Percentiles rank a stretch among this genome's conserved stretches.
phyloP scores from a whole-genome alignment of 2,888 invertebrate genomes.

The Lasioglossum oenotherae region DNA sequence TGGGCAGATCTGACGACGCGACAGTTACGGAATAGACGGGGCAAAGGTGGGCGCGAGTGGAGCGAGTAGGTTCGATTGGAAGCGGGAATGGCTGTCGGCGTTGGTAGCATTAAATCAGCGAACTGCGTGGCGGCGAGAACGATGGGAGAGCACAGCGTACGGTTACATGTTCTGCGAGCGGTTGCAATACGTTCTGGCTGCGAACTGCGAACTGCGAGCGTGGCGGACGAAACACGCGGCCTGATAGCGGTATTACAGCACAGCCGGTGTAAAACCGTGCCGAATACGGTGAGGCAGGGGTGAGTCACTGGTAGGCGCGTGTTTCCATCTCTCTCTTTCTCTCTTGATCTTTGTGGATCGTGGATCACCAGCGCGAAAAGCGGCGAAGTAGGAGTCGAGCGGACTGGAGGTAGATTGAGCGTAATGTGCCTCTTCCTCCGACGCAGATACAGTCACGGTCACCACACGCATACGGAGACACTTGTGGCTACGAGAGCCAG shows the following conservation, averaged over 20 bases:
- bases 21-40: background rate
- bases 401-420: conserved; percentile 80
- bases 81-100: background rate
- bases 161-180: background rate
- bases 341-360: conserved; percentile 32
- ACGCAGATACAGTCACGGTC: conserved; percentile 82
- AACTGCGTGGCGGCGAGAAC: background rate
- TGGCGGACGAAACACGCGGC: conserved; percentile 6
- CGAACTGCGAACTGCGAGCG: conserved; percentile 9
- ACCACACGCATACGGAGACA: conserved; percentile 61
- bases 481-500: background rate
- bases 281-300: conserved; percentile 30
- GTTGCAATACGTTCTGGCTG: background rate
- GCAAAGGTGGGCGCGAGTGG: background rate
- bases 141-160: background rate
- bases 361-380: conserved; percentile 54
- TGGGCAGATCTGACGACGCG: too few species aligned
- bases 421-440: conserved; percentile 83
- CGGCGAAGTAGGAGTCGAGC: conserved; percentile 67
- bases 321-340: background rate
- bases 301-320: conserved; percentile 47
- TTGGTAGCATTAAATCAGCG: background rate
- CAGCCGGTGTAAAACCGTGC: conserved; percentile 30
- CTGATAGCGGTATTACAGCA: conserved; percentile 3
- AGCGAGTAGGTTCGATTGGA: background rate